These are phyloP conservation scores for Philypnodon macrostomus DNA, from an alignment of 2,797 vertebrate species.

Conservation along the genomic window DNA sequence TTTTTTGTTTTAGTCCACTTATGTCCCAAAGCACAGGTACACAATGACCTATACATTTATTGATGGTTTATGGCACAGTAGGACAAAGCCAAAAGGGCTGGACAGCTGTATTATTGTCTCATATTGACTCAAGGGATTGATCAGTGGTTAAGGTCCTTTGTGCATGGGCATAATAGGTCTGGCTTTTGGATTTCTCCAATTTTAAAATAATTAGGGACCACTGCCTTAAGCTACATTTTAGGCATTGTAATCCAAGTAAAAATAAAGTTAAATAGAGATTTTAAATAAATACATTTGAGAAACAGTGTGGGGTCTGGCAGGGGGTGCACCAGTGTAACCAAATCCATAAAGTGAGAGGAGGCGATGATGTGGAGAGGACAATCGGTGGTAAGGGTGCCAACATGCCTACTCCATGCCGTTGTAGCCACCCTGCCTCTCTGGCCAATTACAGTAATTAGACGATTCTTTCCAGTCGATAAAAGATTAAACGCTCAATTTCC, in stretches of 20 bases:
- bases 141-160: slow-evolving; percentile 17
- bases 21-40: too few species aligned
- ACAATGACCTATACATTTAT: slow-evolving; percentile 6
- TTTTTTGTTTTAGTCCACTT: too few species aligned
- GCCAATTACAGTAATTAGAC: slow-evolving; percentile 68
- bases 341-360: slow-evolving; percentile 43
- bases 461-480: slow-evolving; percentile 53
- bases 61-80: slow-evolving; percentile 9
- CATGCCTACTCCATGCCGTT: slow-evolving; percentile 32
- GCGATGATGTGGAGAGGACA: slow-evolving; percentile 51
- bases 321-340: slow-evolving; percentile 38
- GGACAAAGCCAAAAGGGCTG: background rate
- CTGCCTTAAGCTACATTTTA: slow-evolving; percentile 10
- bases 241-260: slow-evolving; percentile 12
- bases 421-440: slow-evolving; percentile 38
- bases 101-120: slow-evolving; percentile 5
- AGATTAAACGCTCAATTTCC: slow-evolving; percentile 54
- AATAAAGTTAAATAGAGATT: slow-evolving; percentile 16
- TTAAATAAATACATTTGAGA: too few species aligned
- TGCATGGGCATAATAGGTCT: background rate
- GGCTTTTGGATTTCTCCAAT: slow-evolving; percentile 6
- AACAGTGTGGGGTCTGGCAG: slow-evolving; percentile 25
- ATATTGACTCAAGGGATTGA: slow-evolving; percentile 23
- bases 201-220: slow-evolving; percentile 19
- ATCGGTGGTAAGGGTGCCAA: slow-evolving; percentile 38